A percentile compares a stretch with the other conserved stretches of the same genome.
Evolutionary conservation across 2,797 vertebrate species (phyloP).

Genomic region (Tapirus indicus): DNA sequence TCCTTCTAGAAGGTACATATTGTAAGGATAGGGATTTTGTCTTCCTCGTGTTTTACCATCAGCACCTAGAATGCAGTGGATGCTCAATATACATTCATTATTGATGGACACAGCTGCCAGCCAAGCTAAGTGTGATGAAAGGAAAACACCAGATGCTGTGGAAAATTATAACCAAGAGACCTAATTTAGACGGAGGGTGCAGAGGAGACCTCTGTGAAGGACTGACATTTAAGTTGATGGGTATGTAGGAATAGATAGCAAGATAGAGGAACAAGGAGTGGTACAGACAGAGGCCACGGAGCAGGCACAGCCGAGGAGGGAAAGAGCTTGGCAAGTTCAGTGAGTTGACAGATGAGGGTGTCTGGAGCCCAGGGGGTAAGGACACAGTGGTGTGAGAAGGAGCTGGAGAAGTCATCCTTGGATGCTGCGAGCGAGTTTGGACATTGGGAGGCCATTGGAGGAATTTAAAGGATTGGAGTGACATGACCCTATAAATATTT

Average conservation of each 20-base stretch:
- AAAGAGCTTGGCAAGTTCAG: neutral
- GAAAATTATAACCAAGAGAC: neutral
- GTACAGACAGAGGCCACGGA: neutral
- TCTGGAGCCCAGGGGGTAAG: neutral
- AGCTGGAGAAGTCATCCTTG: neutral
- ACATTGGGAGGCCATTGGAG: neutral
- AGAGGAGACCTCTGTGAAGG: neutral
- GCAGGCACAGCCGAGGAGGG: neutral
- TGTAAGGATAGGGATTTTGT: neutral
- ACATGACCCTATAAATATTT: neutral
- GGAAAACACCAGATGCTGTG: neutral
- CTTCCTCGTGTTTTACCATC: neutral
- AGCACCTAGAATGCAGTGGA: neutral
- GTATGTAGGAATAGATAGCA: neutral
- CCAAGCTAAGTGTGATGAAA: neutral
- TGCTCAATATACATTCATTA: too few relatives aligned
- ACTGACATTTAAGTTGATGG: neutral
- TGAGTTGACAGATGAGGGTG: neutral
- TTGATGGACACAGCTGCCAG: neutral
- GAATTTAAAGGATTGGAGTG: neutral
- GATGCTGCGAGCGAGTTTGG: neutral
- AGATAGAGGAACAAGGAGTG: accelerated
- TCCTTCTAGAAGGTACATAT: neutral
- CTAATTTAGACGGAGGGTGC: neutral
- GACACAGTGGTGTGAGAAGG: neutral